Percentiles rank a stretch among this genome's conserved stretches.
These are phyloP conservation scores for Drosophila pseudotalamancana DNA, from an alignment of 2,888 invertebrate genomes.

Conservation along the genomic window DNA sequence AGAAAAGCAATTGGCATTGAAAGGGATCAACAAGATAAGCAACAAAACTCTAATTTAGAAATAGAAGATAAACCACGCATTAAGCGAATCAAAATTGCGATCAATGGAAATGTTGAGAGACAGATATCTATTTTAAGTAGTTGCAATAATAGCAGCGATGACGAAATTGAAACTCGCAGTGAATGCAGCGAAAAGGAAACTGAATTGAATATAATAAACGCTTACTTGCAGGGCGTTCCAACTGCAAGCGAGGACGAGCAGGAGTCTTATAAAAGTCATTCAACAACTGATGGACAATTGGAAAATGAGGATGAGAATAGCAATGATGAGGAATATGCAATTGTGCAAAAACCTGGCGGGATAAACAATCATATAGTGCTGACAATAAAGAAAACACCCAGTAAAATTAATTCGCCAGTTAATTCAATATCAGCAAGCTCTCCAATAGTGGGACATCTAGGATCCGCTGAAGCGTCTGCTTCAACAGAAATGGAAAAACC, in stretches of 20 bases:
- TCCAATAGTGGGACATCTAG: constrained; percentile 21
- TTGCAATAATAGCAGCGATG: constrained; percentile 56
- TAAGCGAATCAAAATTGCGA: constrained; percentile 69
- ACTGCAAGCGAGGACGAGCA: constrained; percentile 30
- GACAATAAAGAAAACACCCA: constrained; percentile 82
- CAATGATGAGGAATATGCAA: constrained; percentile 75
- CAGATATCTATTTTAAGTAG: constrained; percentile 45
- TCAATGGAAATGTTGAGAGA: constrained; percentile 57
- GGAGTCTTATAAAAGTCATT: constrained; percentile 22
- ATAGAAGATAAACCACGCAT: constrained; percentile 23
- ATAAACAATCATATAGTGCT: constrained; percentile 80
- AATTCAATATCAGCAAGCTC: constrained; percentile 61
- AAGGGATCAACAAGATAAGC: background rate
- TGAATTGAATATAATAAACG: background rate
- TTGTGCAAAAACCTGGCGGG: constrained; percentile 57
- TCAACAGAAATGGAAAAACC: background rate
- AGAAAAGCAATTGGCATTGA: constrained; percentile 22
- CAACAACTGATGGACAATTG: constrained; percentile 36
- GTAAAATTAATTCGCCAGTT: constrained; percentile 75
- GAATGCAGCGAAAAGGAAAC: constrained; percentile 24
- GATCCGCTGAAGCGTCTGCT: background rate
- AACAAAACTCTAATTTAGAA: background rate
- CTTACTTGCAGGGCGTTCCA: background rate
- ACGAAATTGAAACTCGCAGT: constrained; percentile 32
- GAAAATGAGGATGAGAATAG: constrained; percentile 53